Evolutionary conservation across 2,113 vertebrate species (phyloP), one percentile per base, ranked within the genome.

Genomic region (Martes martes): DNA sequence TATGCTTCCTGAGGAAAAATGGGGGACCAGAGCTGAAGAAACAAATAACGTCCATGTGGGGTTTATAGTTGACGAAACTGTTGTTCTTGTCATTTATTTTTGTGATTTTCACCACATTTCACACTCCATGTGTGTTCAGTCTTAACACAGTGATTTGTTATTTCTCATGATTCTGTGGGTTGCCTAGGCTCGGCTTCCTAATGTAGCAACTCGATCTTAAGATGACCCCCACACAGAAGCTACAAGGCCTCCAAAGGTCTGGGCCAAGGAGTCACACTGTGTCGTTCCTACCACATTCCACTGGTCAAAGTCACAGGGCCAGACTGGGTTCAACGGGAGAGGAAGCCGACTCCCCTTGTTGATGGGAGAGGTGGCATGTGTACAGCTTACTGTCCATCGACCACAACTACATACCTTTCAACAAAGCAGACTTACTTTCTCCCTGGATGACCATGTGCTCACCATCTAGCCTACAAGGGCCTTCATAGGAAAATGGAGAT

Each of bases 361-460:
- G n/a, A 39, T 61, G 63, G 81, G 18, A 80, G 26, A 21, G 57
- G 47, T 28, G 13, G 8, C 24, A 28, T 76, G 39, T 28, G 24
- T 45, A 45, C 24, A 16, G 24, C 24, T 69, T 79, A n/a, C 26
- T 28, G 15, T 89, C 59, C 18, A 14, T 24, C 3, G 1, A 47
- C n/a, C 47, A 55, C 4, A 9, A 3, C 31, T 50, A 52, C n/a
- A 11, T 23, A 28, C 50, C 6, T 45, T 39, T 61, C 76, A 31
- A 13, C 57, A 86, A 36, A 86, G 57, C 28, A 89, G 69, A 69
- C 10, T 16, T 61, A 45, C 61, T 39, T 85, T 81, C 23, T 65
- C 33, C 36, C 45, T 42, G 15, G 4, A 1, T 3, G 3, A 4
- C 36, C 2, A 0, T 9, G 65, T n/a, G 13, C 7, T 13, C 15